A percentile compares a stretch with the other conserved stretches of the same genome.
Evolutionary conservation across 2,888 invertebrate genomes (phyloP).

Genomic region (Caenorhabditis virilis): DNA sequence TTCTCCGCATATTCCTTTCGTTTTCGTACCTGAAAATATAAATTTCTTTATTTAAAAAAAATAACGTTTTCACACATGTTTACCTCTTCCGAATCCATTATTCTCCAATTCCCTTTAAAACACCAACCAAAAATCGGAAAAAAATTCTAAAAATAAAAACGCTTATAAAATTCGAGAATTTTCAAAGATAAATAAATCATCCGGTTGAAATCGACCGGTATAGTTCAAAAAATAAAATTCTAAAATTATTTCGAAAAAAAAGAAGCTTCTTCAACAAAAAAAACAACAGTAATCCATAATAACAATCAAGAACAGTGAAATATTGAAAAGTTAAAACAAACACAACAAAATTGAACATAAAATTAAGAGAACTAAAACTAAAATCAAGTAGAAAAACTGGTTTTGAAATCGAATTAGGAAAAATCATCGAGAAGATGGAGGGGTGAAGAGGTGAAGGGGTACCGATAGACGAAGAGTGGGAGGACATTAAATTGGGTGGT

Average conservation of each 20-base stretch:
- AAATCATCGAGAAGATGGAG: too few species aligned
- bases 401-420: too few species aligned
- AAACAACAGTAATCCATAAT: neutral
- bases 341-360: too few species aligned
- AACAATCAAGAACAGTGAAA: neutral
- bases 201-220: neutral
- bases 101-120: neutral
- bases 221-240: neutral
- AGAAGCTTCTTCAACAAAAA: neutral
- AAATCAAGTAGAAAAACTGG: too few species aligned
- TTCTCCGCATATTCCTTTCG: constrained; percentile 50
- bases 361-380: too few species aligned
- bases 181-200: too few species aligned
- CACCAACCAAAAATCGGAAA: neutral
- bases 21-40: constrained; percentile 39
- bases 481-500: too few species aligned
- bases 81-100: constrained; percentile 34
- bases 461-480: too few species aligned
- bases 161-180: too few species aligned
- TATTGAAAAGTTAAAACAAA: too few species aligned
- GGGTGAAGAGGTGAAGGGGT: too few species aligned
- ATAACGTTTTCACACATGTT: neutral
- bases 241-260: neutral
- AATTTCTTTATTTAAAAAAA: neutral
- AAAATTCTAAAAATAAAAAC: neutral